These are phyloP conservation scores for Diadema setosum DNA, from an alignment of 35 echinoderm and acorn worm genomes.

Conservation along the genomic window DNA sequence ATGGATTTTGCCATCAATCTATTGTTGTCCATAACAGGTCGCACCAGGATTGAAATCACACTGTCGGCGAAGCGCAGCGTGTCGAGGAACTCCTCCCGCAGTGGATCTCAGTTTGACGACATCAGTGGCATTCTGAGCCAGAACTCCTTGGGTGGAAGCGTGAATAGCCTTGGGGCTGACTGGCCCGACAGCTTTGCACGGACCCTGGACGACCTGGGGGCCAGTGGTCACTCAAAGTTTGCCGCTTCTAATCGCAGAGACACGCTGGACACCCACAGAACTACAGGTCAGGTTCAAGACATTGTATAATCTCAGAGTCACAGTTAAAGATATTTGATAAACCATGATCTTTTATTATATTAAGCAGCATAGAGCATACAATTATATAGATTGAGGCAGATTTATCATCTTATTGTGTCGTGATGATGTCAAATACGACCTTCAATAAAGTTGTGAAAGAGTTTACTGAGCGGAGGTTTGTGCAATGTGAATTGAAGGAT, in stretches of 20 bases:
- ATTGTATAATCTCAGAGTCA: too few relatives aligned
- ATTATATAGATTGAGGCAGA: too few relatives aligned
- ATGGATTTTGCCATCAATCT: not conserved
- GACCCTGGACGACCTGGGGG: conserved; percentile 74
- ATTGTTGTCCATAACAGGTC: not conserved
- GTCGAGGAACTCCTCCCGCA: not conserved
- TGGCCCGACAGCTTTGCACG: conserved; percentile 58
- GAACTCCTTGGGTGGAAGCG: not conserved
- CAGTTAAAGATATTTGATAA: too few relatives aligned
- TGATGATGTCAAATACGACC: too few relatives aligned
- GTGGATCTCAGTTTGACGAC: not conserved
- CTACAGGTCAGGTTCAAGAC: conserved; percentile 79
- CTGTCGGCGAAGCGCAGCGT: conserved; percentile 35
- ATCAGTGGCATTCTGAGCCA: not conserved
- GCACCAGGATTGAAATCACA: conserved; percentile 54
- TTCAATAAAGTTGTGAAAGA: too few relatives aligned
- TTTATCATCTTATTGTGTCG: too few relatives aligned
- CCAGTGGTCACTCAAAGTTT: conserved; percentile 25
- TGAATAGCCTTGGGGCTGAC: conserved; percentile 34
- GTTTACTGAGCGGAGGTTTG: too few relatives aligned
- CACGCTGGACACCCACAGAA: conserved; percentile 38
- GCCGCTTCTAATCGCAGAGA: conserved; percentile 5
- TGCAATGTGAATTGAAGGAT: too few relatives aligned
- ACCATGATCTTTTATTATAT: too few relatives aligned
- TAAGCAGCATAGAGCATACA: too few relatives aligned